Evolutionary conservation across 1,140 invertebrate genomes (phyloP), one percentile per base, ranked within the genome.

Genomic region (Temnothorax nylanderi): DNA sequence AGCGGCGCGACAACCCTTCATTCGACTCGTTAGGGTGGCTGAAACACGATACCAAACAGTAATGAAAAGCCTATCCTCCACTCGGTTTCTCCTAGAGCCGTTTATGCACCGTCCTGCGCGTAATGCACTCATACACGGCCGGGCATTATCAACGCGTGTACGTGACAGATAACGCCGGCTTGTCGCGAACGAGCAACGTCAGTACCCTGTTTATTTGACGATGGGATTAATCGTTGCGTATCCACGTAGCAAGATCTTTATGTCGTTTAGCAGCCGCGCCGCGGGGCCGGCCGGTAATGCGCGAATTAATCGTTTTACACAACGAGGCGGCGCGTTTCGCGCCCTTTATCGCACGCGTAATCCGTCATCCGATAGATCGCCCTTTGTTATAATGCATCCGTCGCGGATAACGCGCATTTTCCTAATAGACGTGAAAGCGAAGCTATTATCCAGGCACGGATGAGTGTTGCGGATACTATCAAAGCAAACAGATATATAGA

Each of bases 1-100:
- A 88, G 76, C 88, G 86, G 75, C 91, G 89, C 91, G 90, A 92
- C 92, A 93, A 92, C 92, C 92, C 92, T 93, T 93, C 92, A 93
- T 93, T 93, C 89, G 90, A 91, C 87, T 92, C 90, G 91, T 93
- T 92, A 91, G 89, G 90, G 92, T 88, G 89, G 74, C 91, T 91
- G 81, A 92, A 92, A 93, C 89, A 89, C 91, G 92, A 93, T 92
- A 91, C 92, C 92, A 89, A 92, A 91, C 91, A 90, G 88, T 93
- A 93, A 93, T 93, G 93, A 93, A 93, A 93, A 93, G 90, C 93
- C 90, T 91, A 91, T 91, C 91, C 89, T 92, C 69, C 84, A 89
- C 90, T 90, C 89, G 85, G 87, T 91, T 89, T 84, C 90, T 91
- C 85, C 76, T 91, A 85, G 87, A 91, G 89, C 87, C 90, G 87